A percentile compares a stretch with the other conserved stretches of the same genome.
These are phyloP conservation scores for Hylomyscus alleni DNA, from an alignment of 2,797 vertebrate species.

Conservation along the genomic window DNA sequence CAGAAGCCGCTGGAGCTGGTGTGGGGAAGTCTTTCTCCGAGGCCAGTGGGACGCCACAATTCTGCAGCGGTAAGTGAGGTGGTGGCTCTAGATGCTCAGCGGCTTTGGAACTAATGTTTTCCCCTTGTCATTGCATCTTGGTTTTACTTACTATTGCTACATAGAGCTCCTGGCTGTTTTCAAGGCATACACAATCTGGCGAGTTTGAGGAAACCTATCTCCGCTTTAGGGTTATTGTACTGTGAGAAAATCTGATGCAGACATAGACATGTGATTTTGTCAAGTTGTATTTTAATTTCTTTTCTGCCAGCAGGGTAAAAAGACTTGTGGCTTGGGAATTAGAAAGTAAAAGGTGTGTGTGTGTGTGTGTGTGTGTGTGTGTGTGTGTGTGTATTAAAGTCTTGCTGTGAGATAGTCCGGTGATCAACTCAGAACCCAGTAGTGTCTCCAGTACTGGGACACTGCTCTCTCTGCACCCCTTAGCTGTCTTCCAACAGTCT, in stretches of 20 bases:
- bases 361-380: background rate
- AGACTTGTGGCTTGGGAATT: background rate
- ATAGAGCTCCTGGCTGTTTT: background rate
- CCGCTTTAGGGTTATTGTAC: background rate
- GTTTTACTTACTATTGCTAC: background rate
- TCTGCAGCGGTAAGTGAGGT: background rate
- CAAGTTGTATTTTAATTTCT: slow-evolving; percentile 44
- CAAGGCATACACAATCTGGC: rapidly evolving
- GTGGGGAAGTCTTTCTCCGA: background rate
- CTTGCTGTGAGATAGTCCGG: background rate
- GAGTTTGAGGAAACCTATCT: background rate
- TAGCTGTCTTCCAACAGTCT: background rate
- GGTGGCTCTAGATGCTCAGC: background rate
- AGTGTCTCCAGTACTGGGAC: background rate
- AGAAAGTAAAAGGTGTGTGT: slow-evolving; percentile 17
- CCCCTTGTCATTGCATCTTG: background rate
- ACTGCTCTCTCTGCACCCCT: background rate
- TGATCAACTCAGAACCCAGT: slow-evolving; percentile 4
- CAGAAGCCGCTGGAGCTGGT: background rate
- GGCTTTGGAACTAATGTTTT: background rate
- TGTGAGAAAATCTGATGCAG: background rate
- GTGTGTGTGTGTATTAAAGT: background rate
- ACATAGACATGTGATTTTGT: background rate
- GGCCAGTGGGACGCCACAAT: background rate
- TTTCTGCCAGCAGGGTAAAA: background rate